Percentiles rank a stretch among this genome's conserved stretches.
Evolutionary conservation across 1,140 invertebrate species (phyloP).

Genomic region (Aphelenchoides besseyi): DNA sequence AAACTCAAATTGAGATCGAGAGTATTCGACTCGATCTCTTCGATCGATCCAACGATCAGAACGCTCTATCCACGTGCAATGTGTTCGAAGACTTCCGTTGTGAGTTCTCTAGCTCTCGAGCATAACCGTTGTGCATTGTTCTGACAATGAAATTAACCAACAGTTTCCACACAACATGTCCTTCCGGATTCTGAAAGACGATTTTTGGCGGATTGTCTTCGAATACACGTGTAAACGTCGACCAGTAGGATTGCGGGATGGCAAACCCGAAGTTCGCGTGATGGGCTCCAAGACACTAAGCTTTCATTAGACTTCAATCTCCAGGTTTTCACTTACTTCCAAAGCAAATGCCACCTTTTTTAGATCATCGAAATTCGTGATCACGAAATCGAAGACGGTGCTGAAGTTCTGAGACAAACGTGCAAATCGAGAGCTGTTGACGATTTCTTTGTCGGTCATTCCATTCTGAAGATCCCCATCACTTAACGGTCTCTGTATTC

Average conservation of each 20-base stretch:
- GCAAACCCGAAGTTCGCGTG: conserved; percentile 38
- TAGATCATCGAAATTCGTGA: conserved; percentile 48
- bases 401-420: conserved; percentile 46
- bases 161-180: conserved; percentile 46
- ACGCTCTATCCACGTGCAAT: conserved; percentile 24
- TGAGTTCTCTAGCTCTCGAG: conserved; percentile 19
- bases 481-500: not conserved
- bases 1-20: no score
- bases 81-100: conserved; percentile 23
- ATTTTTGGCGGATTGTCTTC: conserved; percentile 49
- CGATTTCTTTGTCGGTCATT: conserved; percentile 44
- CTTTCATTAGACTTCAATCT: conserved; percentile 18
- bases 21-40: no score
- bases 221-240: conserved; percentile 46
- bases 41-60: no score
- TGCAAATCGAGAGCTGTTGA: conserved; percentile 29
- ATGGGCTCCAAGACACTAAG: conserved; percentile 35
- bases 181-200: conserved; percentile 49
- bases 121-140: conserved; percentile 50
- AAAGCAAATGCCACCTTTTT: conserved; percentile 38
- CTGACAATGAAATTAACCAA: conserved; percentile 46
- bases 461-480: conserved; percentile 33
- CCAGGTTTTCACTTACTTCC: conserved; percentile 3
- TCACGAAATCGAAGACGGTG: conserved; percentile 50
- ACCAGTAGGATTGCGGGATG: conserved; percentile 38